phyloP scores from a whole-genome alignment of 2,797 vertebrate genomes.

The Muscicapa comitata region DNA sequence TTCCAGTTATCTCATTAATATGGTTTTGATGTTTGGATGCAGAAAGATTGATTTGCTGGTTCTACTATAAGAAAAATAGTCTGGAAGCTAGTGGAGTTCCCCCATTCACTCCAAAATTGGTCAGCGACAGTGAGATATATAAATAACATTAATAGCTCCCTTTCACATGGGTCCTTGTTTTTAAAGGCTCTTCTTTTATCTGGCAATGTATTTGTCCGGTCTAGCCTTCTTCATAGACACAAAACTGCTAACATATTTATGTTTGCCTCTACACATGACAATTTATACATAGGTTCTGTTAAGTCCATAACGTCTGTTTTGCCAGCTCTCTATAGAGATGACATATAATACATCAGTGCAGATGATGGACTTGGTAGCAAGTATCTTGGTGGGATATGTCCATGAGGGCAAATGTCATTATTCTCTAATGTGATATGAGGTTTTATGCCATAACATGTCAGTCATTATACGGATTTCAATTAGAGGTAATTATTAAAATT shows the following conservation, averaged over 20 bases:
- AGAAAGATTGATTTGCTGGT: neutral
- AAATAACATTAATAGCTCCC: accelerated
- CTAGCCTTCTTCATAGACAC: neutral
- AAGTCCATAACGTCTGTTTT: neutral
- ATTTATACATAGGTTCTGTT: neutral
- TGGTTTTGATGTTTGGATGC: neutral
- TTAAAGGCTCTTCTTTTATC: neutral
- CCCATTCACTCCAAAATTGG: neutral
- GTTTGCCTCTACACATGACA: neutral
- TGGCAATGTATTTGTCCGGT: neutral
- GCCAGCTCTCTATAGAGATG: neutral
- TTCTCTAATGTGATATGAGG: neutral
- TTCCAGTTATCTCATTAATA: neutral
- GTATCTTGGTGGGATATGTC: neutral
- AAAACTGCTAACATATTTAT: neutral
- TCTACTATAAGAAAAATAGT: neutral
- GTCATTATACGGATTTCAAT: neutral
- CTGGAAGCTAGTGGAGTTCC: neutral
- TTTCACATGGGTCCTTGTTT: neutral
- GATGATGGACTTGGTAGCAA: neutral
- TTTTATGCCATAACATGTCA: neutral
- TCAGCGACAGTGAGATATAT: neutral
- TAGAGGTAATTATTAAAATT: neutral
- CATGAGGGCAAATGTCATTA: accelerated
- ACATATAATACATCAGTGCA: neutral